Conservation (phyloP, 2,797 vertebrate genomes). For the Acrocephalus scirpaceus region DNA sequence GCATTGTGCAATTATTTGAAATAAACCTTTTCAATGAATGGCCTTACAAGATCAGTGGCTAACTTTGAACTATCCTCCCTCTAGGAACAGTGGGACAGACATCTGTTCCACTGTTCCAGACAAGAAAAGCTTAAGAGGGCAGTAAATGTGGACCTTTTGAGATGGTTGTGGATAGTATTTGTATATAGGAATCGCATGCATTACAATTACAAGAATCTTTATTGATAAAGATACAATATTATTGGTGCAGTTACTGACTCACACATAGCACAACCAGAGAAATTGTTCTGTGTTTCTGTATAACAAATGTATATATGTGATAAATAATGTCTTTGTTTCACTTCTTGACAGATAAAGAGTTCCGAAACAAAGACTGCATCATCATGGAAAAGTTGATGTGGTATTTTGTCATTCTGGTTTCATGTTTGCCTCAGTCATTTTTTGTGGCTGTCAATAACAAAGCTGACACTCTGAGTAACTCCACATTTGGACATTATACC, state of each 20-base stretch:
- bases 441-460: not conserved
- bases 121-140: not conserved
- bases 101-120: not conserved
- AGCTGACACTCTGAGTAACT: not conserved
- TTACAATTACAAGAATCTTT: not conserved
- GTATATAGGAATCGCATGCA: not conserved
- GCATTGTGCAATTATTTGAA: not conserved
- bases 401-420: not conserved
- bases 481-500: not conserved
- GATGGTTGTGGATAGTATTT: not conserved
- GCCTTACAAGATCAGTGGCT: not conserved
- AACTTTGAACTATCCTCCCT: not conserved
- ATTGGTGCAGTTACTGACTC: not conserved
- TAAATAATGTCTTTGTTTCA: not conserved
- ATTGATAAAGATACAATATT: not conserved
- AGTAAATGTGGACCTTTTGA: not conserved
- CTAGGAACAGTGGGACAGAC: fast-evolving
- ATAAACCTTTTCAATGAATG: not conserved
- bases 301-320: not conserved
- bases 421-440: not conserved
- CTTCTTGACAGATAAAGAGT: not conserved
- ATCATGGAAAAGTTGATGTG: not conserved
- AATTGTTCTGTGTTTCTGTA: not conserved
- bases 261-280: not conserved
- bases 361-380: not conserved